Evolutionary conservation across 2,797 vertebrate genomes (phyloP).

Genomic region (Enteromius thamalakanensis): DNA sequence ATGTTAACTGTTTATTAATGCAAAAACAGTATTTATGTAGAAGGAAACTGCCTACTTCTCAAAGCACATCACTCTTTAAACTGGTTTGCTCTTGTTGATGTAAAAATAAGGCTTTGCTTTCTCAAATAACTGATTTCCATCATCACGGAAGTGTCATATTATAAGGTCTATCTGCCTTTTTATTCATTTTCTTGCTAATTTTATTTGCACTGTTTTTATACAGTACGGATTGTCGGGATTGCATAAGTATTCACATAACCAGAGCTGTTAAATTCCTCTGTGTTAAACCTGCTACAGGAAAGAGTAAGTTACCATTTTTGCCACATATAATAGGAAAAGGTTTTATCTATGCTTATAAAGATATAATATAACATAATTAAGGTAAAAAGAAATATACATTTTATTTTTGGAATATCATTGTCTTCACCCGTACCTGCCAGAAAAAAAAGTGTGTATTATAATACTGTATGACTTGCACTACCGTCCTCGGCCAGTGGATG

Average conservation of each 20-base stretch:
- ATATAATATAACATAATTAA: background rate
- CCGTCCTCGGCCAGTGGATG: conserved; percentile 64
- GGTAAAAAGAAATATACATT: background rate
- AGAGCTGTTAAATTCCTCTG: background rate
- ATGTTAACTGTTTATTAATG: background rate
- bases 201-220: background rate
- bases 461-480: background rate
- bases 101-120: background rate
- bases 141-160: background rate
- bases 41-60: background rate
- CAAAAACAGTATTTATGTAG: background rate
- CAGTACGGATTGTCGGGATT: background rate
- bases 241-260: background rate
- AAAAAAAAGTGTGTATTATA: background rate
- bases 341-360: too few species aligned
- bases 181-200: background rate
- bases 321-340: background rate
- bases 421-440: background rate
- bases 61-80: background rate
- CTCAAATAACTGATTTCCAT: background rate
- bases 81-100: conserved; percentile 6
- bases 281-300: background rate
- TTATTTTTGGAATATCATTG: background rate
- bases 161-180: background rate
- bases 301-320: background rate